Evolutionary conservation across 1,140 invertebrate species (phyloP), one percentile per base, ranked within the genome.

Genomic region (Dreissena polymorpha): DNA sequence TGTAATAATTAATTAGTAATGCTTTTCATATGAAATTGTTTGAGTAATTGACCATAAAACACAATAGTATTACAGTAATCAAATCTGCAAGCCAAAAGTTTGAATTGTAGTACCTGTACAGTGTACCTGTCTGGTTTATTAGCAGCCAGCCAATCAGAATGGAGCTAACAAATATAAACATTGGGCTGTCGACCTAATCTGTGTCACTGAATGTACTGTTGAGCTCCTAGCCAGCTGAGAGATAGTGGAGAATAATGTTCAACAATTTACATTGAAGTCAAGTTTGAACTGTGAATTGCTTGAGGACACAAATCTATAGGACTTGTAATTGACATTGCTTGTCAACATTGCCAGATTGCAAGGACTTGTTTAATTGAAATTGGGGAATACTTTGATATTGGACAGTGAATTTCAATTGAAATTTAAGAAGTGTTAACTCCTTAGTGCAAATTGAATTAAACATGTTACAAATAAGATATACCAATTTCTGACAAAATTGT

Each of bases 121-220:
- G 3, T 60, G 10, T 60, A 60, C 57, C 57, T 60, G 57, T 60
- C 57, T 60, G 21, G 16, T 60, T 60, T 23, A 60, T 39, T 23
- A 60, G 57, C 57, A 60, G 57, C 21, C 57, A 60, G 21, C 57
- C 57, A 60, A 60, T 60, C 57, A 60, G 57, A 60, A 60, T 18
- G 3, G 16, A 60, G 16, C 57, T 60, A 5, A 60, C 57, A 60
- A 60, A 60, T 23, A 60, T 60, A 60, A 60, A 60, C 57, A 60
- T 60, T 60, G 57, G 39, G 21, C 57, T n/a, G 57, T 60, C 16
- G 2, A n/a, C 3, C 57, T 60, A 23, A 60, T 60, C 57, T 60
- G 57, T 60, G 57, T 60, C 57, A 60, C 57, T 60, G 21, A 23
- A 18, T 60, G 57, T 23, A 60, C 39, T 39, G 39, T 39, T 5